A percentile compares a stretch with the other conserved stretches of the same genome.
Evolutionary conservation across 2,888 invertebrate species (phyloP).

Genomic region (Merodon equestris): DNA sequence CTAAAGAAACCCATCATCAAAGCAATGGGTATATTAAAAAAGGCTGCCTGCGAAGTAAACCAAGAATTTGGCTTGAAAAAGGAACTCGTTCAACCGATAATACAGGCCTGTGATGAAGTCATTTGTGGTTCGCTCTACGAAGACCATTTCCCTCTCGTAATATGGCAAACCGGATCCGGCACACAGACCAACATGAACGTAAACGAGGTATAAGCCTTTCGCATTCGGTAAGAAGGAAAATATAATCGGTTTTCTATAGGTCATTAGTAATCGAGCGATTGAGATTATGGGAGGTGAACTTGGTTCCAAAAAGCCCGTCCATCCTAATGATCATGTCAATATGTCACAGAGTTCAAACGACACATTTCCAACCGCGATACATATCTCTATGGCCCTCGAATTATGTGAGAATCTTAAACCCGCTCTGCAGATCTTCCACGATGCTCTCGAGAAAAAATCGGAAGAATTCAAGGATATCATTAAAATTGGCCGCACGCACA

Average conservation of each 20-base stretch:
- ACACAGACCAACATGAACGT: slow-evolving; percentile 99
- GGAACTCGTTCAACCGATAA: slow-evolving; percentile 93
- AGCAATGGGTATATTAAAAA: slow-evolving; percentile 97
- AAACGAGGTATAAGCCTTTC: slow-evolving; percentile 95
- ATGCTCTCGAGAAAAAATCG: slow-evolving; percentile 87
- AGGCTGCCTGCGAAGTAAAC: slow-evolving; percentile 98
- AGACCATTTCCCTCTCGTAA: slow-evolving; percentile 97
- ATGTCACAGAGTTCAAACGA: slow-evolving; percentile 99
- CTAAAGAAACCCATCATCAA: slow-evolving; percentile 91
- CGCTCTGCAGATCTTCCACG: slow-evolving; percentile 85
- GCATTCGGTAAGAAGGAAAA: no score
- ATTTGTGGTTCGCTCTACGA: slow-evolving; percentile 95
- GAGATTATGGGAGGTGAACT: slow-evolving; percentile 92
- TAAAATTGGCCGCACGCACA: slow-evolving; percentile 94
- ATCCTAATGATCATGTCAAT: slow-evolving; percentile 99
- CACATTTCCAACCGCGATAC: slow-evolving; percentile 99
- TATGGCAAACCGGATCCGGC: slow-evolving; percentile 99
- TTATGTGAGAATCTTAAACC: slow-evolving; percentile 91
- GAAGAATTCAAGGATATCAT: slow-evolving; percentile 94
- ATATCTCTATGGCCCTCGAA: slow-evolving; percentile 96
- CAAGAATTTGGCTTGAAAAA: slow-evolving; percentile 94
- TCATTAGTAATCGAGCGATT: slow-evolving; percentile 92
- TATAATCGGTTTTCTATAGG: no score
- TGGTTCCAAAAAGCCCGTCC: slow-evolving; percentile 96
- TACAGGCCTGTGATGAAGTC: slow-evolving; percentile 95